Evolutionary conservation across 2,797 vertebrate species (phyloP).

Genomic region (Gymnopithys bicolor): DNA sequence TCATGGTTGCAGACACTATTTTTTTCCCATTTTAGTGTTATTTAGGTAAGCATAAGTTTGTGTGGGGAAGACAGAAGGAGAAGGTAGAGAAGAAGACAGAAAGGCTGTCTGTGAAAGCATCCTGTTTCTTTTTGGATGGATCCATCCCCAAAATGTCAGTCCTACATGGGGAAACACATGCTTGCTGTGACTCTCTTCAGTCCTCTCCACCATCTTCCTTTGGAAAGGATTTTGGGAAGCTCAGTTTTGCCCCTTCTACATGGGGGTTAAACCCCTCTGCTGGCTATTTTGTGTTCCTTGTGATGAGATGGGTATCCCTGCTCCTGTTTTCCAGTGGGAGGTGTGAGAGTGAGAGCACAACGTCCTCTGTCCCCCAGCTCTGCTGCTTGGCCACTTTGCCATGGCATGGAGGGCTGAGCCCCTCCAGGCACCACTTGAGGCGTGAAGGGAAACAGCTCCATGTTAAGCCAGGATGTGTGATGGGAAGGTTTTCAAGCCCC

Average conservation of each 20-base stretch:
- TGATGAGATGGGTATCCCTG: not conserved
- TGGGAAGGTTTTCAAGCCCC: not conserved
- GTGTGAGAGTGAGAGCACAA: not conserved
- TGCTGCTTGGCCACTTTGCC: not conserved
- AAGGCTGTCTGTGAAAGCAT: not conserved
- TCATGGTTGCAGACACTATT: not conserved
- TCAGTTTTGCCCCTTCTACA: fast-evolving
- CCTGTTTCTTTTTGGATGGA: not conserved
- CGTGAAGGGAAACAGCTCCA: not conserved
- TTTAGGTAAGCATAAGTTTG: not conserved
- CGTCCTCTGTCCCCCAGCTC: not conserved
- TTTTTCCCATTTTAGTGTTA: not conserved
- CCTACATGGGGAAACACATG: not conserved
- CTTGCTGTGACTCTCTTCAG: not conserved
- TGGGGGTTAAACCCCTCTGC: not conserved
- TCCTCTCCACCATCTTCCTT: not conserved
- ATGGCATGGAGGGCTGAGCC: fast-evolving
- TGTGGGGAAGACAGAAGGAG: not conserved
- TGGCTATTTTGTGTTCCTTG: fast-evolving
- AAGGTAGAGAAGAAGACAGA: not conserved
- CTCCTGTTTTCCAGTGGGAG: not conserved
- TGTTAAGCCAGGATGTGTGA: not conserved
- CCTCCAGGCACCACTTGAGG: not conserved
- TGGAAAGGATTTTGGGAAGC: not conserved
- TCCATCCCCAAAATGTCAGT: not conserved